A percentile compares a stretch with the other conserved stretches of the same genome.
Evolutionary conservation across 2,113 vertebrate species (phyloP).

Genomic region (Leptobrachium leishanense): DNA sequence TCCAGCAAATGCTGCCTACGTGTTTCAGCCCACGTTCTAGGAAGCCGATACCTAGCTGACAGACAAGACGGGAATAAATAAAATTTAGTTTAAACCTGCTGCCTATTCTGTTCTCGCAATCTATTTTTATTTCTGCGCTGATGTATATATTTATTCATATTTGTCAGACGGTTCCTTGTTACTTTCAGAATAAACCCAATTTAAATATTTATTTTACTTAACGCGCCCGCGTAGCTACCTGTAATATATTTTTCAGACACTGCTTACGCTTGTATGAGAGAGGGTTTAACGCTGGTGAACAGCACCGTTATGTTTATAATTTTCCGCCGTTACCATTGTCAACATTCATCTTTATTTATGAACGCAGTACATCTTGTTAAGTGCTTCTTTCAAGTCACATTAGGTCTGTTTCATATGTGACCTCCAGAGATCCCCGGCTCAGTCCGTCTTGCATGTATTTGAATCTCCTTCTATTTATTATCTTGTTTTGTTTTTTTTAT

Average conservation of each 20-base stretch:
- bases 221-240: neutral
- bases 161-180: neutral
- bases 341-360: constrained; percentile 42
- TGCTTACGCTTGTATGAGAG: neutral
- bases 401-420: constrained; percentile 40
- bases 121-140: neutral
- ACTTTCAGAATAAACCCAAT: constrained; percentile 11
- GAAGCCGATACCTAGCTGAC: no score
- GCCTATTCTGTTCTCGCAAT: neutral
- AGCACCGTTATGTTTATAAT: constrained; percentile 13
- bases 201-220: constrained; percentile 23
- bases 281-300: constrained; percentile 4
- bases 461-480: constrained; percentile 41
- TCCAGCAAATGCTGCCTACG: no score
- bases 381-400: constrained; percentile 43
- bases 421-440: constrained; percentile 28
- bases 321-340: constrained; percentile 31
- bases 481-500: constrained; percentile 7
- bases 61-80: no score
- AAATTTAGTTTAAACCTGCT: neutral
- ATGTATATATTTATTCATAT: neutral
- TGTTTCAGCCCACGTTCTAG: no score
- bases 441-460: constrained; percentile 14
- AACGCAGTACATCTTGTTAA: constrained; percentile 36
- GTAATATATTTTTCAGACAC: constrained; percentile 16